These are phyloP conservation scores for Platichthys stellatus DNA, from an alignment of 2,113 vertebrate genomes.

Conservation along the genomic window DNA sequence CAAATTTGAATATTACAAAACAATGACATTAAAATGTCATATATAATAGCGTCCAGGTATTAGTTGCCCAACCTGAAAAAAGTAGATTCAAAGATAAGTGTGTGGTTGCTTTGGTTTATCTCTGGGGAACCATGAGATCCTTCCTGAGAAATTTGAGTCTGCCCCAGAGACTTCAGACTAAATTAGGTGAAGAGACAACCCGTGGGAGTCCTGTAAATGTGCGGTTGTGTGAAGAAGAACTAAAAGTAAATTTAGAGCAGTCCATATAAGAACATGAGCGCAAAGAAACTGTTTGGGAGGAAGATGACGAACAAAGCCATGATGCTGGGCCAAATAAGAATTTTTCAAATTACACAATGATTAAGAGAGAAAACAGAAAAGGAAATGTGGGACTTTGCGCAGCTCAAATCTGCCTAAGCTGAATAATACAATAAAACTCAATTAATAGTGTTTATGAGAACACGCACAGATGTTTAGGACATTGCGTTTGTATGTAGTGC, in stretches of 20 bases:
- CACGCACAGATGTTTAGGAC: background rate
- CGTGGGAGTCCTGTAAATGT: constrained; percentile 66
- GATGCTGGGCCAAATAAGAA: background rate
- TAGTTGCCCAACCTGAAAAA: constrained; percentile 34
- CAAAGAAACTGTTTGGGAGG: constrained; percentile 31
- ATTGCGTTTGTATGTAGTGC: constrained; percentile 1
- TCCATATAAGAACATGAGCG: constrained; percentile 52
- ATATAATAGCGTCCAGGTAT: constrained; percentile 15
- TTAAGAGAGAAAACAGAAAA: background rate
- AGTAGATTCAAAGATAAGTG: constrained; percentile 50
- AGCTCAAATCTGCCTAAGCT: background rate
- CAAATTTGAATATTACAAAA: background rate
- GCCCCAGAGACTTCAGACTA: constrained; percentile 62
- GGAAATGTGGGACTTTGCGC: background rate
- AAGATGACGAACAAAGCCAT: constrained; percentile 6
- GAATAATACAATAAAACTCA: constrained; percentile 5
- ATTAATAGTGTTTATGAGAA: background rate
- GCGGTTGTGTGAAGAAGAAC: constrained; percentile 61
- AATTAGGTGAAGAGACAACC: constrained; percentile 68
- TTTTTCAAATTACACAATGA: constrained; percentile 14
- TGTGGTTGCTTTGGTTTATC: constrained; percentile 55
- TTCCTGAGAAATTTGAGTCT: constrained; percentile 57
- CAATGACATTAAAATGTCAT: constrained; percentile 1
- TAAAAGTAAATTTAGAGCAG: constrained; percentile 73
- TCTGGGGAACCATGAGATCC: constrained; percentile 52